Conservation (phyloP, 2,797 vertebrate species). For the Acipenser ruthenus region DNA sequence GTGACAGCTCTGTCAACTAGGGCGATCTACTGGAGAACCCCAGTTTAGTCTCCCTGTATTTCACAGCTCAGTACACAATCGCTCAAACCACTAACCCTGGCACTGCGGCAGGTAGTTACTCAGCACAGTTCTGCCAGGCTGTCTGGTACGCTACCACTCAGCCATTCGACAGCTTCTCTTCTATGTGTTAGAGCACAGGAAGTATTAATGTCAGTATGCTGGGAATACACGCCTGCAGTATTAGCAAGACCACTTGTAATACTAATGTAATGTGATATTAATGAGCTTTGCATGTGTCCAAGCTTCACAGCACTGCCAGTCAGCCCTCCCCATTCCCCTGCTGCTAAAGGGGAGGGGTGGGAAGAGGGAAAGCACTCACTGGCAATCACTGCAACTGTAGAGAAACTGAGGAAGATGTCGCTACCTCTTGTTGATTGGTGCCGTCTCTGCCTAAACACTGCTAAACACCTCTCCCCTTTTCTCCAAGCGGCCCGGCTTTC, state of each 20-base stretch:
- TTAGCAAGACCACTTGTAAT: slow-evolving; percentile 40
- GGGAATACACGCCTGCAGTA: slow-evolving; percentile 30
- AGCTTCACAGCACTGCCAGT: slow-evolving; percentile 8
- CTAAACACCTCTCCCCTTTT: slow-evolving; percentile 14
- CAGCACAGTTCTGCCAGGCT: neutral
- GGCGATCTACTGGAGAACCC: too few species aligned
- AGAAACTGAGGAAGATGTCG: neutral
- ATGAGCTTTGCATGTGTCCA: slow-evolving; percentile 62
- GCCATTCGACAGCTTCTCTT: neutral
- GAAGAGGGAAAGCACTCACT: too few species aligned
- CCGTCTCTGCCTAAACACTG: slow-evolving; percentile 31
- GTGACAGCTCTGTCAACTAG: too few species aligned
- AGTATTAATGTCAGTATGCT: slow-evolving; percentile 48
- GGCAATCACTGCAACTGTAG: too few species aligned
- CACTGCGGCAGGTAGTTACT: neutral
- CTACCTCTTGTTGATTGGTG: slow-evolving; percentile 29
- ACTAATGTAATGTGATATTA: slow-evolving; percentile 76
- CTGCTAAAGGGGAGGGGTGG: neutral
- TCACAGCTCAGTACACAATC: too few species aligned
- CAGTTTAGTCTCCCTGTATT: too few species aligned
- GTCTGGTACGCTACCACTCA: neutral
- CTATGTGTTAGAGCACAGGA: slow-evolving; percentile 26
- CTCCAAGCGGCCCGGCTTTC: slow-evolving; percentile 45
- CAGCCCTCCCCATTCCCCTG: neutral
- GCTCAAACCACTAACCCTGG: neutral